Conservation (phyloP, 2,888 invertebrate genomes). For the Ypsolopha scabrella region DNA sequence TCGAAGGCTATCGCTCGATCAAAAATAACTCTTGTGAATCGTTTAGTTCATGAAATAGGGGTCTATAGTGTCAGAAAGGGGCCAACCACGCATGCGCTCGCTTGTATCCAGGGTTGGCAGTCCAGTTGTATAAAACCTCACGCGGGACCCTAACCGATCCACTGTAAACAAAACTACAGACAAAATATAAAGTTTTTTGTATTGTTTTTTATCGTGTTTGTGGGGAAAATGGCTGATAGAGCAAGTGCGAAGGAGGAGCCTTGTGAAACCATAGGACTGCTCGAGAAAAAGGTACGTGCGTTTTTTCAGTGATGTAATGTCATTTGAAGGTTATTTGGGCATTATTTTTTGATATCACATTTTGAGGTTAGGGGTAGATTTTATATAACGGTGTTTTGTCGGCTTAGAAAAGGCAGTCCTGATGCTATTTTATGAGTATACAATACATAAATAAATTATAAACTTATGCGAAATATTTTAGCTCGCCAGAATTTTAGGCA, state of each 20-base stretch:
- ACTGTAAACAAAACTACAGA: not conserved
- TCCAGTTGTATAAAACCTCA: not conserved
- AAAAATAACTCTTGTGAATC: not conserved
- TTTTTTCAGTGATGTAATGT: slow-evolving; percentile 31
- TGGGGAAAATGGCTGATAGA: slow-evolving; percentile 35
- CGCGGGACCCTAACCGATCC: not conserved
- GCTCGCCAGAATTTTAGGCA: no score
- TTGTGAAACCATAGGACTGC: slow-evolving; percentile 44
- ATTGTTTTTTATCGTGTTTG: not conserved
- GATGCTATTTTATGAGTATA: no score
- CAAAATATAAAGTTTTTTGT: not conserved
- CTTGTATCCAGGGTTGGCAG: slow-evolving; percentile 15
- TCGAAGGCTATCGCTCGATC: not conserved
- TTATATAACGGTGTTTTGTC: no score
- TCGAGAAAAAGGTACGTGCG: slow-evolving; percentile 51
- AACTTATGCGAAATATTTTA: no score
- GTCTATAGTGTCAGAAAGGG: slow-evolving; percentile 18
- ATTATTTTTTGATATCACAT: no score
- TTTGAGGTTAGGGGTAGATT: slow-evolving; percentile 11
- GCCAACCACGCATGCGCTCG: slow-evolving; percentile 30
- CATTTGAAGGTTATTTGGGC: slow-evolving; percentile 39
- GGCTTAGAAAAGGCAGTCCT: no score
- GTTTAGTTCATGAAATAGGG: slow-evolving; percentile 25
- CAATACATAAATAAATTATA: no score
- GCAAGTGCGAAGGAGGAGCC: slow-evolving; percentile 21